Base-by-base conservation (phyloP, 1,140 invertebrate species). In the Musca vetustissima region DNA sequence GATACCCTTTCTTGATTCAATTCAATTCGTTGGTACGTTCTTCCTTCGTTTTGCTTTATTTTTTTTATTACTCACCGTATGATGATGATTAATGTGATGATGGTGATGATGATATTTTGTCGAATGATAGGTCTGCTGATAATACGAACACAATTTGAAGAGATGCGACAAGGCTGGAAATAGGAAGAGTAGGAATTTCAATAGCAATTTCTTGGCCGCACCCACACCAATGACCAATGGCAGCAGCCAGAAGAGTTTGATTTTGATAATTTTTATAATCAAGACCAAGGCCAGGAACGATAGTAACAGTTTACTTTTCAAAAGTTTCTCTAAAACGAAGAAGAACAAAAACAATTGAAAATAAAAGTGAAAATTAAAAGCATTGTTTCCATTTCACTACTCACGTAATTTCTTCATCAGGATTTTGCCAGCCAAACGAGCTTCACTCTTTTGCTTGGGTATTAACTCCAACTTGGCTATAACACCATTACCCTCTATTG, bases 91-190 rank as follows among this genome's bases (percentile, higher is more conserved):
- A 22, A 89, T 88, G 67, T 88, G 84, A 81, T 93, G 92, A 80
- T 93, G 91, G 76, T 93, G 92, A 72, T 93, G 91, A 75, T 93
- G 91, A 72, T 87, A 90, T 73, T 92, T 91, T n/a, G 89, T 87
- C 1, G 84, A 84, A 69, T 91, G 88, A 72, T 86, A 85, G 67
- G 87, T 87, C 65, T 88, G 87, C 68, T 92, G 91, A 73, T 93
- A 93, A 82, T 90, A 91, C 13, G 91, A 90, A 80, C 92, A 94
- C 1, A 93, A 84, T 77, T 93, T 93, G 84, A 93, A 94, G 70
- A 94, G 86, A 76, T 93, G 91, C 61, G 91, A 88, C 49, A 94
- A 83, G 0, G 91, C 91, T 0, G 92, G 92, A 76, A 93, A 92
- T 7, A 94, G 76, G 85, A 93, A 93, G 1, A 94, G 85, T 19